phyloP scores from a whole-genome alignment of 2,113 vertebrate genomes.

The Microcebus tavaratra region DNA sequence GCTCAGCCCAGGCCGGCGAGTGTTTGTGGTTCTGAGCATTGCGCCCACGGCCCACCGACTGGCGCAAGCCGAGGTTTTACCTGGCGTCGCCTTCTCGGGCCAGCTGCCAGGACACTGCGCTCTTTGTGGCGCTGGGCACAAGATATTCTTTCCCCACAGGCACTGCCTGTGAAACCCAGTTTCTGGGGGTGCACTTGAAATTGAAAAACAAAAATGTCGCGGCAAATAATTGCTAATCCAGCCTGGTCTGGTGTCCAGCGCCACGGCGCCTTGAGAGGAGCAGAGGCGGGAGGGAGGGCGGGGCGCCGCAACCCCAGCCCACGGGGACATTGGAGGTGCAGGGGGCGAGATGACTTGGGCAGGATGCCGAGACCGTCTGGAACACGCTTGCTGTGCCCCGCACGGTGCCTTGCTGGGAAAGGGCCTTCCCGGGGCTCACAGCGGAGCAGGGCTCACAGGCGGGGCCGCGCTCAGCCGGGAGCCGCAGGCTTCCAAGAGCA shows the following conservation, averaged over 20 bases:
- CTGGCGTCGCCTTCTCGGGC: background rate
- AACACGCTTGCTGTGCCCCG: background rate
- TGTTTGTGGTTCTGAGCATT: fast-evolving
- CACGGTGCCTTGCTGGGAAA: too few relatives aligned
- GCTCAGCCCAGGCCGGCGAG: background rate
- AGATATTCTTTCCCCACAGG: background rate
- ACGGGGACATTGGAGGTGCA: background rate
- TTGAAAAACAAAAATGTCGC: background rate
- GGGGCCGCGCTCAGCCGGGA: background rate
- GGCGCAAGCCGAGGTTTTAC: fast-evolving
- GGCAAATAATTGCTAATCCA: background rate
- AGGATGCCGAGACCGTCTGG: background rate
- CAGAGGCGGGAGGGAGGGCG: background rate
- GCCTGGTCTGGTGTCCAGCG: background rate
- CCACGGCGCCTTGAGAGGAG: background rate
- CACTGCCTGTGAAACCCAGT: background rate
- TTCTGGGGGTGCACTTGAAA: background rate
- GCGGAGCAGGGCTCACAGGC: background rate
- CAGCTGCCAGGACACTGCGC: background rate
- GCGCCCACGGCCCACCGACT: background rate
- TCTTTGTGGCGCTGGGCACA: background rate
- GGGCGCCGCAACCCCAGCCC: background rate
- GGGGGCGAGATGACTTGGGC: background rate
- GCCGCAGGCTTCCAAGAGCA: background rate
- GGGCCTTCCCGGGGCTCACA: background rate